Percentiles rank a stretch among this genome's conserved stretches.
Evolutionary conservation across 2,113 vertebrate genomes (phyloP).

Genomic region (Odobenus rosmarus): DNA sequence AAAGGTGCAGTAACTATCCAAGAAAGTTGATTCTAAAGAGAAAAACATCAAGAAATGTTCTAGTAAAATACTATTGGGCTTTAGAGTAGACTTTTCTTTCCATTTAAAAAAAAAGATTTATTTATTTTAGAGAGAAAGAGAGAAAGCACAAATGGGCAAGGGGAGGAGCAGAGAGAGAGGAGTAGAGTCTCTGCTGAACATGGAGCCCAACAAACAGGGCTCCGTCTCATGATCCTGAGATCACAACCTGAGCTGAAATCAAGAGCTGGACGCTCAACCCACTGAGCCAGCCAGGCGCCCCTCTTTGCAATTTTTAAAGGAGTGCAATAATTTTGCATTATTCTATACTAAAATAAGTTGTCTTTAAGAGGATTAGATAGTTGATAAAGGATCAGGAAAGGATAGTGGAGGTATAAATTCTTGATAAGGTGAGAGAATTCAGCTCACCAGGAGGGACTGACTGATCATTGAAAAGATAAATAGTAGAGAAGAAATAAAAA

Average conservation of each 20-base stretch:
- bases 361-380: background rate
- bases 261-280: background rate
- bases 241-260: background rate
- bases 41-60: background rate
- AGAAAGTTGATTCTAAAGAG: background rate
- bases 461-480: background rate
- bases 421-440: background rate
- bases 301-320: background rate
- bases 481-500: background rate
- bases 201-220: background rate
- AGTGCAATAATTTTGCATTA: background rate
- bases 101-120: background rate
- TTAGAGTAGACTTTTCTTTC: background rate
- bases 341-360: background rate
- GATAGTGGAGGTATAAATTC: background rate
- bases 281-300: background rate
- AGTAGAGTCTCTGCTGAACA: background rate
- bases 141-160: background rate
- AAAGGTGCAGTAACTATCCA: background rate
- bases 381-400: background rate
- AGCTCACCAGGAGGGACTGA: background rate
- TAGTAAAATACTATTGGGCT: background rate
- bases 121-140: background rate
- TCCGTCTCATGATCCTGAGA: background rate
- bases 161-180: background rate